Evolutionary conservation across 2,113 vertebrate genomes (phyloP).

Genomic region (Regulus satrapa): DNA sequence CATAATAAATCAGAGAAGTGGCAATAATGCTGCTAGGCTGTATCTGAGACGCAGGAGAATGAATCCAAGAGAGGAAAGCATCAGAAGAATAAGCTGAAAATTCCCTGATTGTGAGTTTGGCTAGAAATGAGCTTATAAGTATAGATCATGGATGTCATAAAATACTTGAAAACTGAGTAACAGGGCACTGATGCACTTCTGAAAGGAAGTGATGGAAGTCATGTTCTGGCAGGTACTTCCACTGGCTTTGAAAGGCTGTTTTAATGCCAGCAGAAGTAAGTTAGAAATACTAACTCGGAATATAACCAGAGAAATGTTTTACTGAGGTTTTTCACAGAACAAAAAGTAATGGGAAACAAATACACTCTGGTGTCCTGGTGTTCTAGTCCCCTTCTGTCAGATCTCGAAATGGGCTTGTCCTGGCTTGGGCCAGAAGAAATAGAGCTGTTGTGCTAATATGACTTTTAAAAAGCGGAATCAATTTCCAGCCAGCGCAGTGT

Average conservation of each 20-base stretch:
- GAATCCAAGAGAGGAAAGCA: not conserved
- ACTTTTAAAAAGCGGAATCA: not conserved
- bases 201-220: conserved; percentile 25
- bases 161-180: conserved; percentile 3
- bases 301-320: not conserved
- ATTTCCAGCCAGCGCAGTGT: not conserved
- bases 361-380: not conserved
- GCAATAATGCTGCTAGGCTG: not conserved
- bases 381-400: not conserved
- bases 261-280: conserved; percentile 8
- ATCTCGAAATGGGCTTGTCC: not conserved
- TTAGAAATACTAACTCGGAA: not conserved
- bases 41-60: not conserved
- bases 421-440: not conserved
- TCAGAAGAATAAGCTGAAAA: not conserved
- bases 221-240: not conserved
- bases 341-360: not conserved
- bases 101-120: not conserved
- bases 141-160: not conserved
- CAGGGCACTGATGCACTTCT: not conserved
- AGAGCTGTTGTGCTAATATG: not conserved
- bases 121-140: not conserved
- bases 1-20: not conserved
- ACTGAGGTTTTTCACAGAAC: not conserved
- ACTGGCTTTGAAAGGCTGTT: not conserved